Base-by-base conservation (phyloP, 1,140 invertebrate species). In the Thalassaphorura encarpata region DNA sequence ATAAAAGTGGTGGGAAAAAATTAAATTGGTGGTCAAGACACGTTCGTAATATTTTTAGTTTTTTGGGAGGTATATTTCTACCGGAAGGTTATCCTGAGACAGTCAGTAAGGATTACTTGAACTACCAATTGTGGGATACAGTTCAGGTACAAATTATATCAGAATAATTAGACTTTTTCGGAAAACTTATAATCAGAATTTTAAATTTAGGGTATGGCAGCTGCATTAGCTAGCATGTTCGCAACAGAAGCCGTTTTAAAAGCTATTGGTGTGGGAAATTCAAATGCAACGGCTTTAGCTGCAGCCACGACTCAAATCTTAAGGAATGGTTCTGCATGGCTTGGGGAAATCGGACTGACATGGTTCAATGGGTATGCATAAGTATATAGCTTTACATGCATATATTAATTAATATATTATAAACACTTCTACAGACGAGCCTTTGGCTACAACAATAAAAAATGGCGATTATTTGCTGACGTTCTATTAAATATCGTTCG, bases 391-490 rank as follows among this genome's bases (percentile, higher is more conserved):
- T n/a, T n/a, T n/a, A n/a, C n/a, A n/a, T n/a, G n/a, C n/a, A n/a
- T n/a, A n/a, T n/a, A n/a, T n/a, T n/a, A n/a, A n/a, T n/a, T n/a
- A n/a, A n/a, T n/a, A n/a, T n/a, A n/a, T n/a, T n/a, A n/a, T n/a
- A n/a, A n/a, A n/a, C n/a, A n/a, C n/a, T n/a, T n/a, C n/a, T n/a
- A n/a, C n/a, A n/a, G n/a, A n/a, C 79, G 78, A 23, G 77, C 80
- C 56, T 73, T 94, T 36, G 84, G 90, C 73, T 75, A 80, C 4
- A 82, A 93, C 67, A 89, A 88, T 66, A 97, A 96, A 71, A 84
- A 87, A 69, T 97, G 91, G 91, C 78, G 92, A 45, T 70, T 97
- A n/a, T 86, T 93, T 72, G 95, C 95, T 31, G 95, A 97, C 73
- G 76, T 90, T 50, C 67, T 96, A 4, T 97, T 97, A 75, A 92